phyloP scores from a whole-genome alignment of 1,140 invertebrate species.

The Phocides pigmalion region DNA sequence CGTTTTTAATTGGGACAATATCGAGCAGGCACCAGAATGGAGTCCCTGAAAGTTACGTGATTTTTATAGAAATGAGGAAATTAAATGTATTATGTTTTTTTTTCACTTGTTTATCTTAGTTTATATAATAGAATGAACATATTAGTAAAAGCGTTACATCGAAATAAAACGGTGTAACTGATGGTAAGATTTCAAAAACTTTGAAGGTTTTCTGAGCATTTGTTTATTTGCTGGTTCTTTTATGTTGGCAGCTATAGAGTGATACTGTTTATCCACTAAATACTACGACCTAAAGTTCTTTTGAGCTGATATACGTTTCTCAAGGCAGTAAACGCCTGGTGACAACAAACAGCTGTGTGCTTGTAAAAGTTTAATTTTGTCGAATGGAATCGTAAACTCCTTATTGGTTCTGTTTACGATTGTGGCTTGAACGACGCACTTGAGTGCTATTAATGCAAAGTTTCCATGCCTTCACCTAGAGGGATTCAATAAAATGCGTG shows the following conservation, averaged over 20 bases:
- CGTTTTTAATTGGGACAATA: constrained; percentile 99
- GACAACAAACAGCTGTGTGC: constrained; percentile 62
- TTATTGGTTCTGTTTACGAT: constrained; percentile 76
- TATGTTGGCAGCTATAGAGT: background rate
- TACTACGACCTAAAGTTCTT: constrained; percentile 11
- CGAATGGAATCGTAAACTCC: constrained; percentile 72
- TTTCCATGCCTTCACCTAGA: constrained; percentile 14
- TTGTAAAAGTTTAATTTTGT: constrained; percentile 77
- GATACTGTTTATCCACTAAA: constrained; percentile 3
- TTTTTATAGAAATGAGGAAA: constrained; percentile 8
- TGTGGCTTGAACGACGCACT: constrained; percentile 53
- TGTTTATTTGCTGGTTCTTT: constrained; percentile 27
- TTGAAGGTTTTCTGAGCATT: constrained; percentile 4
- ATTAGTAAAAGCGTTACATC: too few species aligned
- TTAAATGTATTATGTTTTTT: too few species aligned
- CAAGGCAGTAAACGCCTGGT: constrained; percentile 46
- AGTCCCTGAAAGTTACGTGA: constrained; percentile 86
- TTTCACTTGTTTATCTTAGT: too few species aligned
- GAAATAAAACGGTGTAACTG: too few species aligned
- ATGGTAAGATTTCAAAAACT: background rate
- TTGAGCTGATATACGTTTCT: constrained; percentile 23
- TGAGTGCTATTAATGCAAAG: constrained; percentile 39
- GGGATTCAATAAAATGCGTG: constrained; percentile 6
- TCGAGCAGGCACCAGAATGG: constrained; percentile 98
- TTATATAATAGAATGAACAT: too few species aligned